Base-by-base conservation (phyloP, 1,140 invertebrate species). In the Hycleus cichorii region DNA sequence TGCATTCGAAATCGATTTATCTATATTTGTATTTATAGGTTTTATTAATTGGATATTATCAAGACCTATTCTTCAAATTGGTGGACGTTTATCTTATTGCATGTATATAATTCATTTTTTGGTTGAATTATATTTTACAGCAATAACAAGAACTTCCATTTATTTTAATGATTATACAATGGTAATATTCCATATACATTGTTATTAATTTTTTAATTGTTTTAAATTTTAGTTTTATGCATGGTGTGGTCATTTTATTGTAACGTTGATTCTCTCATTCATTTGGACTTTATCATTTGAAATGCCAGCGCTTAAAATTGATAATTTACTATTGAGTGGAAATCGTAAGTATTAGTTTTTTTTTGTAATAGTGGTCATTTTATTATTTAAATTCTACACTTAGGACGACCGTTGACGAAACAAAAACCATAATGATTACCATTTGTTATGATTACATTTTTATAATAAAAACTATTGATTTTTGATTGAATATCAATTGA, bases 101-200 rank as follows among this genome's bases (percentile, higher is more conserved):
- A 64, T 71, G 57, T 71, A 68, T 49, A 27, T 67, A 3, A 18
- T 67, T 43, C 67, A 69, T 58, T 39, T 49, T n/a, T 26, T 49
- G 27, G 52, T 67, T 2, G 38, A 61, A 32, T 9, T 48, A 3
- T 53, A 54, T 40, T 52, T 43, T 32, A 18, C 47, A 8, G 39
- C 48, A 43, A 43, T 18, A 2, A 50, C 27, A 25, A 51, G 61
- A 47, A 60, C 59, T n/a, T 12, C 25, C 2, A 18, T 39, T 12
- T 45, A 49, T 18, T 44, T 26, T 25, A 39, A 4, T 4, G 43
- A 50, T 39, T 50, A 50, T 24, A 42, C 12, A 27, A 12, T 46
- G 11, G 48, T 46, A 53, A 4, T 8, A 11, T 42, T 2, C 9
- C 2, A 42, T 8, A 3, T 8, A 42, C 46, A 39, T 45, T 39